Evolutionary conservation across 2,888 invertebrate species (phyloP).

Genomic region (Tetheella fluctuosa): DNA sequence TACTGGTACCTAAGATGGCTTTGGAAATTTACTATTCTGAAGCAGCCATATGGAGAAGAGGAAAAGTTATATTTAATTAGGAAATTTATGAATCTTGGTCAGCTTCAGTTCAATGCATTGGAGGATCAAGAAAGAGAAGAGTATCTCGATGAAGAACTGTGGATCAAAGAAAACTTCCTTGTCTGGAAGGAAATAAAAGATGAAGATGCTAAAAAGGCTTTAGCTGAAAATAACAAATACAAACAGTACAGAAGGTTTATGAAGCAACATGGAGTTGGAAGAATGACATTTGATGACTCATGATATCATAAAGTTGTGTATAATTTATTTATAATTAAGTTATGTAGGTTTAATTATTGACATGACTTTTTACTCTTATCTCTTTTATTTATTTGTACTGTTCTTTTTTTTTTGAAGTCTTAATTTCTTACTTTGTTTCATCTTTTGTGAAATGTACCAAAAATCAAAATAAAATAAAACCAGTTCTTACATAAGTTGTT

Average conservation of each 20-base stretch:
- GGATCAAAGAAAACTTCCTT: constrained; percentile 91
- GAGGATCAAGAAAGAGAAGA: constrained; percentile 90
- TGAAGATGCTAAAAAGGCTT: constrained; percentile 91
- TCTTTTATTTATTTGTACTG: constrained; percentile 17
- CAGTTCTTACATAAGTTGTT: constrained; percentile 73
- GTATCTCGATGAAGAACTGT: constrained; percentile 89
- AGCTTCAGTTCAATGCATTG: constrained; percentile 88
- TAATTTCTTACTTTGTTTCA: constrained; percentile 6
- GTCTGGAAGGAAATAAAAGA: constrained; percentile 93
- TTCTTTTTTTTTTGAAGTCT: constrained; percentile 9
- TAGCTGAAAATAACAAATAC: constrained; percentile 94
- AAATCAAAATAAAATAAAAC: constrained; percentile 58
- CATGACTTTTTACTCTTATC: constrained; percentile 26
- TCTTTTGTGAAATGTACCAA: constrained; percentile 26
- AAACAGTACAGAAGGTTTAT: constrained; percentile 95
- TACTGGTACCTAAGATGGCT: constrained; percentile 92
- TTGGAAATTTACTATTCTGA: constrained; percentile 90
- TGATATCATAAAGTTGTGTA: constrained; percentile 51
- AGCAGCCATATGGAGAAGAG: constrained; percentile 90
- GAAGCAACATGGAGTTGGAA: constrained; percentile 94
- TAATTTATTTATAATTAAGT: constrained; percentile 21
- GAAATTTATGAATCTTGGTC: constrained; percentile 89
- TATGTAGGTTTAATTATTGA: constrained; percentile 26
- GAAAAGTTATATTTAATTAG: constrained; percentile 94
- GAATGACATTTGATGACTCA: constrained; percentile 96